Percentiles rank a stretch among this genome's conserved stretches.
These are phyloP conservation scores for Dicerorhinus sumatrensis DNA, from an alignment of 2,113 vertebrate species.

Conservation along the genomic window DNA sequence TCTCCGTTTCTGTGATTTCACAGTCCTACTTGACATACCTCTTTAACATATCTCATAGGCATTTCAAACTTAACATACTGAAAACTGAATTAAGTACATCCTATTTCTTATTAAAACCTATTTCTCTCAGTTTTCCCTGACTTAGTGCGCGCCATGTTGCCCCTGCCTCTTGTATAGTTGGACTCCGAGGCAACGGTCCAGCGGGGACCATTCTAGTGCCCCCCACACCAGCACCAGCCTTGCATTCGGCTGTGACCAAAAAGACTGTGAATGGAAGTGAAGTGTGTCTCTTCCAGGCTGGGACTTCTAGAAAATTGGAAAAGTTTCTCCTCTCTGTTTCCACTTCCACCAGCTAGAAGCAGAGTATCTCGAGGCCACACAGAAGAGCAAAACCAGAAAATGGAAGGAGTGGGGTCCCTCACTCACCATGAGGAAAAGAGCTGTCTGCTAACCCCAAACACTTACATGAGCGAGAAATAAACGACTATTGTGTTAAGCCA, in stretches of 20 bases:
- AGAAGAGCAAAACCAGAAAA: background rate
- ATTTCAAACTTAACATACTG: background rate
- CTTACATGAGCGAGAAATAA: background rate
- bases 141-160: background rate
- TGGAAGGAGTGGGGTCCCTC: background rate
- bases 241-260: background rate
- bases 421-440: background rate
- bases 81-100: background rate
- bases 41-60: background rate
- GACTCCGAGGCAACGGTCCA: background rate
- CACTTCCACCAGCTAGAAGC: background rate
- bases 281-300: background rate
- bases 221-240: background rate
- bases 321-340: background rate
- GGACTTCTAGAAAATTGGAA: background rate
- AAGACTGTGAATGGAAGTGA: background rate
- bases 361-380: background rate
- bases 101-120: background rate
- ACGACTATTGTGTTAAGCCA: background rate
- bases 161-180: background rate
- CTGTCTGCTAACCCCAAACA: background rate
- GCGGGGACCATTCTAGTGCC: background rate
- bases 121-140: background rate
- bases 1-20: background rate
- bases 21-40: background rate